Evolutionary conservation across 2,888 invertebrate genomes (phyloP).

Genomic region (Liodrosophila aerea): DNA sequence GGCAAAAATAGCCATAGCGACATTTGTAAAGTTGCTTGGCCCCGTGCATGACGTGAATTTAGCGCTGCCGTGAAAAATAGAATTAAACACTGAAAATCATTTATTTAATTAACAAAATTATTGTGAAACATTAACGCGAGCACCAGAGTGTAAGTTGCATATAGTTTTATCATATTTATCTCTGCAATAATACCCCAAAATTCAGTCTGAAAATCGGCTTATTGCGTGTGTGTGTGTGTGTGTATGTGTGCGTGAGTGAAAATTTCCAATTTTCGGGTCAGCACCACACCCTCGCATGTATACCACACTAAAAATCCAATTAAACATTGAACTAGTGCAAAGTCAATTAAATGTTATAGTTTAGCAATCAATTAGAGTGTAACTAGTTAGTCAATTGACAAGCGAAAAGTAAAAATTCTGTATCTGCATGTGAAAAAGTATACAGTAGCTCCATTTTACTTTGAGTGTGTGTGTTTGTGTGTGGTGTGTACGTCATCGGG

Average conservation of each 20-base stretch:
- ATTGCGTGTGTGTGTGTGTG: conserved; percentile 37
- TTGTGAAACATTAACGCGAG: conserved; percentile 39
- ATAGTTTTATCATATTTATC: conserved; percentile 20
- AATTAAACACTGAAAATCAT: conserved; percentile 60
- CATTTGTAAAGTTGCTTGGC: conserved; percentile 74
- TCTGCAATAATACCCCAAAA: conserved; percentile 24
- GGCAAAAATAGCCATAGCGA: too few species aligned
- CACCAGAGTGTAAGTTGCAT: conserved; percentile 68
- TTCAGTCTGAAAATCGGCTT: conserved; percentile 40
- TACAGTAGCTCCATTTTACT: conserved; percentile 52
- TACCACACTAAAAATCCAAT: conserved; percentile 51
- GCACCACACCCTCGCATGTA: conserved; percentile 78
- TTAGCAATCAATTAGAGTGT: conserved; percentile 1
- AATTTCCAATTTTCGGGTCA: conserved; percentile 75
- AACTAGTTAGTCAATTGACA: conserved; percentile 7
- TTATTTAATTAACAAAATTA: conserved; percentile 50
- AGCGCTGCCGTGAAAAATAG: conserved; percentile 50
- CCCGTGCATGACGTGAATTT: conserved; percentile 68
- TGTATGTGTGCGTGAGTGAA: conserved; percentile 58
- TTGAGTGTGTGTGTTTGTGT: conserved; percentile 38
- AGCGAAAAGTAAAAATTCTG: conserved; percentile 33
- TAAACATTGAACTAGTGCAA: conserved; percentile 40
- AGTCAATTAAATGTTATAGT: conserved; percentile 15
- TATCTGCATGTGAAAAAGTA: conserved; percentile 55
- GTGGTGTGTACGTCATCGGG: conserved; percentile 69